Base-by-base conservation (phyloP, 1,140 invertebrate genomes). In the Pogonomyrmex barbatus region DNA sequence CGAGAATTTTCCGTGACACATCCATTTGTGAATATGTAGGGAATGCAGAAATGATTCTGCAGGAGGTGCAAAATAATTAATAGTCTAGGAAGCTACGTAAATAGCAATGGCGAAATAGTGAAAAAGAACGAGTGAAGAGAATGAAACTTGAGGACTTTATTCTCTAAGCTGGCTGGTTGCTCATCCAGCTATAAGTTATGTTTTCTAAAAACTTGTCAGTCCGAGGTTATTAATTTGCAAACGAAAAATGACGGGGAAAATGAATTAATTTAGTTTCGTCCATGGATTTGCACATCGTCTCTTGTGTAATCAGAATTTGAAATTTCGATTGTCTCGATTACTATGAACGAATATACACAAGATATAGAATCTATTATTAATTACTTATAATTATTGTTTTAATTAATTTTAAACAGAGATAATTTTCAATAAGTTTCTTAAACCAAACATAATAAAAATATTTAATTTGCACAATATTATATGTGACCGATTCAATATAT, bases 301-400 rank as follows among this genome's bases (percentile, higher is more conserved):
- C 39, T 83, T 83, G 30, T 54, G 79, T 50, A 83, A 75, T 39
- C 54, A 33, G 79, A 83, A 45, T 81, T 70, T 70, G 42, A 68
- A 81, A 4, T n/a, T 36, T 52, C 33, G 30, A 62, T 47, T 9
- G 9, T 63, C 17, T 36, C 17, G 30, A 78, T 36, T 33, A 45
- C 24, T 17, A 24, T 0, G 4, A 30, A 30, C 33, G 12, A 78
- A 65, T 39, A 4, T 6, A 5, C 14, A 9, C 6, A 39, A 33
- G 8, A 30, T 65, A 45, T 8, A 9, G 30, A 65, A 78, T 50
- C 30, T 67, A 9, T 3, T 12, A 17, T 47, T 62, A 45, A 45
- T 47, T 76, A 75, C 6, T 14, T 30, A 12, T 62, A 30, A 62
- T 9, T 73, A 54, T 42, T 75, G 3, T 6, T 17, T 1, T 30